Conservation (phyloP, 2,888 invertebrate genomes). For the Latrodectus elegans region DNA sequence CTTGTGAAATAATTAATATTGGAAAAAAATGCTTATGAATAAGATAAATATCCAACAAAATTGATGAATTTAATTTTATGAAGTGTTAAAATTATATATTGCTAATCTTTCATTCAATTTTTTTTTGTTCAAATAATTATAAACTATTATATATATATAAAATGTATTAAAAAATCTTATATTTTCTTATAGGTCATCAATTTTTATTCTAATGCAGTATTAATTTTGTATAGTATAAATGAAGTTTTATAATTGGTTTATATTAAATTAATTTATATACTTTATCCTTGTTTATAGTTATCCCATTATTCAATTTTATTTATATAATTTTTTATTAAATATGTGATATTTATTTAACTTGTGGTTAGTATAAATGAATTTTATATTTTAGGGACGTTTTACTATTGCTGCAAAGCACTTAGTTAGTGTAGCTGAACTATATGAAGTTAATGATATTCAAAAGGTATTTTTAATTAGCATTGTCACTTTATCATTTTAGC, state of each 20-base stretch:
- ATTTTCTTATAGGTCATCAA: no score
- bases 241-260: background rate
- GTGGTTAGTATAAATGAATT: background rate
- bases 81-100: no score
- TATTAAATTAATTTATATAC: background rate
- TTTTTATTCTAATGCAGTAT: no score
- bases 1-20: no score
- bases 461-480: constrained; percentile 75
- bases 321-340: background rate
- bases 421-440: constrained; percentile 93
- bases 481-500: background rate
- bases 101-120: no score
- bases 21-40: no score
- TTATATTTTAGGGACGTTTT: constrained; percentile 83
- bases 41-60: no score
- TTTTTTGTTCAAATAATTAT: no score
- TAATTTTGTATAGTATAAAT: background rate
- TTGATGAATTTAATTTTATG: no score
- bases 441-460: constrained; percentile 93
- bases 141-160: no score
- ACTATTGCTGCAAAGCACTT: constrained; percentile 98
- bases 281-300: background rate
- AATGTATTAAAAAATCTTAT: no score
- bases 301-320: background rate
- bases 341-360: background rate